Percentiles rank a stretch among this genome's conserved stretches.
Evolutionary conservation across 1,140 invertebrate genomes (phyloP).

Genomic region (Trachelipus rathkii): DNA sequence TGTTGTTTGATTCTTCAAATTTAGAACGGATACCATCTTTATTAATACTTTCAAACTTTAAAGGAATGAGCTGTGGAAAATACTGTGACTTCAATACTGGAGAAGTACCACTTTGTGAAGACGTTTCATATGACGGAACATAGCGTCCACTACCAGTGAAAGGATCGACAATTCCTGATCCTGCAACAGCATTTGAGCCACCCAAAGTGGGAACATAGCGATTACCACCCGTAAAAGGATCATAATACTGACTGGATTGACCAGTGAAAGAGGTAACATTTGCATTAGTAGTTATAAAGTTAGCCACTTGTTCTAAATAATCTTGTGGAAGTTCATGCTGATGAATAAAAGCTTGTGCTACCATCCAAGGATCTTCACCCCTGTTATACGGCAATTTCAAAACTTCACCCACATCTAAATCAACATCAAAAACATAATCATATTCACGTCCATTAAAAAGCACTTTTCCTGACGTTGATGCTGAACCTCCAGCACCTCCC

Average conservation of each 20-base stretch:
- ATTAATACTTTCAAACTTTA: constrained; percentile 41
- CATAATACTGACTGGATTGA: constrained; percentile 22
- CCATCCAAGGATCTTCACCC: constrained; percentile 62
- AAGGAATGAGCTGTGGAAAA: constrained; percentile 35
- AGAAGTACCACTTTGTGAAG: constrained; percentile 34
- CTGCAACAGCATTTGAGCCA: background rate
- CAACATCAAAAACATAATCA: constrained; percentile 92
- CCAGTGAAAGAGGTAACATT: constrained; percentile 48
- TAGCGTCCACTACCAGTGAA: constrained; percentile 50
- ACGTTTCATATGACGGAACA: background rate
- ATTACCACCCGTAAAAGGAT: constrained; percentile 36
- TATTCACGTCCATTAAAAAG: constrained; percentile 79
- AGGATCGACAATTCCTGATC: constrained; percentile 46
- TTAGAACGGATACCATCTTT: constrained; percentile 52
- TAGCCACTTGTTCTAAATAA: constrained; percentile 91
- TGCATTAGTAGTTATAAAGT: constrained; percentile 85
- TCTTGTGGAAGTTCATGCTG: constrained; percentile 74
- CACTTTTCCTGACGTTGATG: constrained; percentile 64
- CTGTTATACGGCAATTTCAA: constrained; percentile 89
- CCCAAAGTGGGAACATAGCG: constrained; percentile 25
- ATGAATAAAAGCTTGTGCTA: constrained; percentile 63
- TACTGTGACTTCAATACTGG: constrained; percentile 31
- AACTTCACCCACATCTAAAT: constrained; percentile 82
- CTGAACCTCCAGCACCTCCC: constrained; percentile 65
- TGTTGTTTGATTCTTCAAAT: constrained; percentile 46